phyloP scores from a whole-genome alignment of 2,888 invertebrate genomes.

The Ariolimax columbianus region DNA sequence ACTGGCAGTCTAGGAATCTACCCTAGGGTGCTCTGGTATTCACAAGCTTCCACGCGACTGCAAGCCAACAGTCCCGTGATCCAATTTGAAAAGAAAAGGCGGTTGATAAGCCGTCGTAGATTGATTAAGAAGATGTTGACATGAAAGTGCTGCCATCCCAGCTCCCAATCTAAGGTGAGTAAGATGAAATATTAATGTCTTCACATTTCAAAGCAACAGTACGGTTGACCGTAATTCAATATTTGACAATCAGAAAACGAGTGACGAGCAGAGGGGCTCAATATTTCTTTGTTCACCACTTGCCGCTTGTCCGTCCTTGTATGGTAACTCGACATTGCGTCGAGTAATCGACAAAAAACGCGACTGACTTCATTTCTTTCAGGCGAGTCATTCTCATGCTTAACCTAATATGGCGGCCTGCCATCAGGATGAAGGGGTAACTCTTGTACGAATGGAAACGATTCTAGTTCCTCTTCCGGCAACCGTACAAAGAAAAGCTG shows the following conservation, averaged over 20 bases:
- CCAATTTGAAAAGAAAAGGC: conserved; percentile 27
- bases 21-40: not conserved
- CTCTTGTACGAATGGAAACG: conserved; percentile 41
- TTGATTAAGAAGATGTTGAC: conserved; percentile 30
- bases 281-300: conserved; percentile 45
- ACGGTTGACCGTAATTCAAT: conserved; percentile 23
- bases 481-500: conserved; percentile 40
- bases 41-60: not conserved
- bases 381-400: conserved; percentile 34
- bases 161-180: conserved; percentile 28
- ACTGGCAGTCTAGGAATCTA: not conserved
- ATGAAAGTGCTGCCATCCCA: conserved; percentile 29
- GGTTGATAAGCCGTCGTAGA: not conserved
- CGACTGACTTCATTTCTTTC: conserved; percentile 37
- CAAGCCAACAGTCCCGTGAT: not conserved
- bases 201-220: conserved; percentile 22
- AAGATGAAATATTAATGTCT: conserved; percentile 44
- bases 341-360: conserved; percentile 31
- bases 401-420: conserved; percentile 50
- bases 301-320: conserved; percentile 8
- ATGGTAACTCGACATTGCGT: conserved; percentile 23
- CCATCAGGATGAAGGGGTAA: conserved; percentile 33
- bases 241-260: conserved; percentile 39
- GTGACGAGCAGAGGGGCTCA: conserved; percentile 35
- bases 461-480: conserved; percentile 48